Evolutionary conservation across 2,113 vertebrate species (phyloP), one percentile per base, ranked within the genome.

Genomic region (Oncorhynchus masou): DNA sequence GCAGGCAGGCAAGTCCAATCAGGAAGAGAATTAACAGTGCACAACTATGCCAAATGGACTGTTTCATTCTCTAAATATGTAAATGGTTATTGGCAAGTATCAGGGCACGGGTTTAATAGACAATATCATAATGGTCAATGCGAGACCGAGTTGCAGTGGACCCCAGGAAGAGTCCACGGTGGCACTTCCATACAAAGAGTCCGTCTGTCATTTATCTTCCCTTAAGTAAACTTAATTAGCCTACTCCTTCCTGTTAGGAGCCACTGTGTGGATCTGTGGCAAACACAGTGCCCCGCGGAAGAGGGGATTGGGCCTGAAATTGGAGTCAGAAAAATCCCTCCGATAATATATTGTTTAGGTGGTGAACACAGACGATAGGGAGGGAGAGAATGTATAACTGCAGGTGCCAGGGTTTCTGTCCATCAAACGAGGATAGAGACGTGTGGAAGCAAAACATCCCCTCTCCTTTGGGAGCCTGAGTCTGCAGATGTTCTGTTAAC

Each of bases 1-100:
- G 74, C 81, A 81, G 85, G 90, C 80, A 76, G 84, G 69, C 74
- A 74, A 76, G 34, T 74, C 83, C 86, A 83, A 88, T 90, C 88
- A 88, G 70, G 84, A 78, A 74, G 87, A 89, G 89, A 92, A 90
- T 90, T 48, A 88, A 86, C 79, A 79, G 86, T 74, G 81, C 82
- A 83, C 73, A 85, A 90, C 81, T 84, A 86, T 85, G 82, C 79
- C 84, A 87, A 89, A 90, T 89, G 77, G 77, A 80, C 81, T 87
- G 79, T 87, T 86, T 85, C 79, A 48, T 74, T 83, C 74, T 72
- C 34, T 34, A 34, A 34, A 34, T 34, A 34, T 34, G 34, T 34
- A 34, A 84, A 81, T 83, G 78, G 81, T 88, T 81, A 74, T 73
- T 79, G 80, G 76, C 74, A 87, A 88, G 84, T 68, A 81, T 82